Percentiles rank a stretch among this genome's conserved stretches.
These are phyloP conservation scores for Cheiracanthium punctorium DNA, from an alignment of 2,888 invertebrate genomes.

Conservation along the genomic window DNA sequence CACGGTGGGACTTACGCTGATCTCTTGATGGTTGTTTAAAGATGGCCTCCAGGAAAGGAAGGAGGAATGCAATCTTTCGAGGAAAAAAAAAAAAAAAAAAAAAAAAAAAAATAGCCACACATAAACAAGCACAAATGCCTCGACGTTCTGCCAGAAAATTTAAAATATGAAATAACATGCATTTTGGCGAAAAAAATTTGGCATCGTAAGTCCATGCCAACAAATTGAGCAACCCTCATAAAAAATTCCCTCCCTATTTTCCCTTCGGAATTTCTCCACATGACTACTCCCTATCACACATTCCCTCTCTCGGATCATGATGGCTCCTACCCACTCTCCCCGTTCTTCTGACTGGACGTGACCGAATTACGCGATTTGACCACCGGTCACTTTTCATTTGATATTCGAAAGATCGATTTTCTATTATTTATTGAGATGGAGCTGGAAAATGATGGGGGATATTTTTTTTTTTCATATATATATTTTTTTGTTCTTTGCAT, in stretches of 20 bases:
- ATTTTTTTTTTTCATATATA: too few relatives aligned
- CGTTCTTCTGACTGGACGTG: constrained; percentile 28
- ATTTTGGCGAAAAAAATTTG: neutral
- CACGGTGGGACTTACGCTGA: too few relatives aligned
- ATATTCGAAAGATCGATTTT: constrained; percentile 59
- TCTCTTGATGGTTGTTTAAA: too few relatives aligned
- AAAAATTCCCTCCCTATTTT: constrained; percentile 23
- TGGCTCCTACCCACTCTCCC: neutral
- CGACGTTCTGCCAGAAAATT: too few relatives aligned
- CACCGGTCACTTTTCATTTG: constrained; percentile 61
- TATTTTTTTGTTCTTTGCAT: too few relatives aligned
- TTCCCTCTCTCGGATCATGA: constrained; percentile 3
- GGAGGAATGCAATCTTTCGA: too few relatives aligned
- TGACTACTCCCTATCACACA: constrained; percentile 5
- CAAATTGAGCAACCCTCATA: constrained; percentile 18
- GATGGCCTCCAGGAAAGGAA: too few relatives aligned
- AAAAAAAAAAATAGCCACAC: too few relatives aligned
- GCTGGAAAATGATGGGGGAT: neutral
- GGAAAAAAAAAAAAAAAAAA: too few relatives aligned
- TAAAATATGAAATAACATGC: too few relatives aligned
- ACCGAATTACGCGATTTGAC: constrained; percentile 54
- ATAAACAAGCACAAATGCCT: too few relatives aligned
- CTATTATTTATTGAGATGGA: constrained; percentile 59
- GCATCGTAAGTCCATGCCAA: neutral
- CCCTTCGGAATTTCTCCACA: constrained; percentile 37